Percentiles rank a stretch among this genome's conserved stretches.
phyloP scores from a whole-genome alignment of 2,888 invertebrate species.

The Mesorhabditis belari region DNA sequence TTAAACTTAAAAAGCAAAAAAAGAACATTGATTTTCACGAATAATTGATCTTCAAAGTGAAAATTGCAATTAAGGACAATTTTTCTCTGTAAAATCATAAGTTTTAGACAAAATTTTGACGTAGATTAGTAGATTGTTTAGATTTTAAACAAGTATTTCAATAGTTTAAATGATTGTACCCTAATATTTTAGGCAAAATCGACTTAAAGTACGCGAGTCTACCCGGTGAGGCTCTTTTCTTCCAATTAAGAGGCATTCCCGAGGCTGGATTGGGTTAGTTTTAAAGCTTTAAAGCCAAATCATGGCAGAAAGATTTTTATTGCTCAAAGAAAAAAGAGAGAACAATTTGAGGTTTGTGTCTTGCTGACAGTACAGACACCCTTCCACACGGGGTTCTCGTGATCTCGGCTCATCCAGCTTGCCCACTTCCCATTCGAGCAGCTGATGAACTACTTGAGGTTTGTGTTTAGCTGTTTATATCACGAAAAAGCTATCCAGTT shows the following conservation, averaged over 20 bases:
- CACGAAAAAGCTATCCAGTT: no score
- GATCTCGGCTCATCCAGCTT: constrained; percentile 62
- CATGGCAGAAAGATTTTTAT: no score
- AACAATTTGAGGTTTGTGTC: constrained; percentile 64
- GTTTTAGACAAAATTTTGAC: no score
- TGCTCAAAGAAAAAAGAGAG: background rate
- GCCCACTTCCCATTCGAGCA: constrained; percentile 70
- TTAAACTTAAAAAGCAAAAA: no score
- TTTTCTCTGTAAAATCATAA: no score
- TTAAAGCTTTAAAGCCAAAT: no score
- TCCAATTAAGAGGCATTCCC: constrained; percentile 69
- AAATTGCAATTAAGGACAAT: background rate
- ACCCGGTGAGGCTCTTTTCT: constrained; percentile 63
- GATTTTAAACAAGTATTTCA: no score
- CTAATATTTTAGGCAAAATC: constrained; percentile 85
- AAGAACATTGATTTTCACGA: no score
- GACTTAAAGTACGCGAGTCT: constrained; percentile 81
- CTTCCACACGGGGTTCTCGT: background rate
- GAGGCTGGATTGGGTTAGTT: constrained; percentile 66
- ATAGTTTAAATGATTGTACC: no score
- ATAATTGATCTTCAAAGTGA: no score
- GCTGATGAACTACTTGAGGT: constrained; percentile 94
- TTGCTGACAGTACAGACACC: constrained; percentile 75
- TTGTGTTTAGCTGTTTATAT: no score
- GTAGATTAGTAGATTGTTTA: no score